A percentile compares a stretch with the other conserved stretches of the same genome.
phyloP scores from a whole-genome alignment of 2,113 vertebrate genomes.

The Phrynosoma platyrhinos region DNA sequence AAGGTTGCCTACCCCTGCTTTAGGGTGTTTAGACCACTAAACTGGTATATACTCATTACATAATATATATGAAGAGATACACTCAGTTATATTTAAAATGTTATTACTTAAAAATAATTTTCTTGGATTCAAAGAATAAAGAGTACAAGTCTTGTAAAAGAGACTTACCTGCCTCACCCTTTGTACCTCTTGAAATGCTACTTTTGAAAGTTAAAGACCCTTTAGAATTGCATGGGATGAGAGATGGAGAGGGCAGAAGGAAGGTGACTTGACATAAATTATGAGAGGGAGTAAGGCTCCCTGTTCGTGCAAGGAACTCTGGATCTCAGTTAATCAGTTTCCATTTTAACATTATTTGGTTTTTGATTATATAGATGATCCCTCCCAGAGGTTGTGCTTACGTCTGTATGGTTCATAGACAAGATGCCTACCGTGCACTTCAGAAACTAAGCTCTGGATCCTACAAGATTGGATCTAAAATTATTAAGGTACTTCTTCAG shows the following conservation, averaged over 20 bases:
- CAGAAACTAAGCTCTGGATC: conserved; percentile 97
- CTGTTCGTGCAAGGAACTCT: not conserved
- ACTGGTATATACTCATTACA: too few species aligned
- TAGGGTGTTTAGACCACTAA: too few species aligned
- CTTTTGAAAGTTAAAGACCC: not conserved
- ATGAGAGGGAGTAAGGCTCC: not conserved
- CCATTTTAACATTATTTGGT: not conserved
- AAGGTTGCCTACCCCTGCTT: too few species aligned
- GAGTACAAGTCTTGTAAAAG: not conserved
- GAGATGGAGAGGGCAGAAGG: too few species aligned
- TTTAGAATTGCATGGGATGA: not conserved
- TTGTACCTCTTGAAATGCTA: not conserved
- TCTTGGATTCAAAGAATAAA: too few species aligned
- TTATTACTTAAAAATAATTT: too few species aligned
- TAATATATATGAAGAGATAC: too few species aligned
- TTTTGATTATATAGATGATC: conserved; percentile 88
- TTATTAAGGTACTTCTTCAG: conserved; percentile 89
- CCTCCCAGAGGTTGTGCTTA: conserved; percentile 98
- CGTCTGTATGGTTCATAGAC: conserved; percentile 98
- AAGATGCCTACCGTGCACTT: conserved; percentile 93
- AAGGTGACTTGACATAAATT: not conserved
- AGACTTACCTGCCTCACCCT: not conserved
- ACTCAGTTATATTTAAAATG: too few species aligned
- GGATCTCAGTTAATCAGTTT: not conserved
- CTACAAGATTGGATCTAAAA: conserved; percentile 97